Evolutionary conservation across 2,888 invertebrate genomes (phyloP), one percentile per base, ranked within the genome.

Genomic region (Cantharis rufa): DNA sequence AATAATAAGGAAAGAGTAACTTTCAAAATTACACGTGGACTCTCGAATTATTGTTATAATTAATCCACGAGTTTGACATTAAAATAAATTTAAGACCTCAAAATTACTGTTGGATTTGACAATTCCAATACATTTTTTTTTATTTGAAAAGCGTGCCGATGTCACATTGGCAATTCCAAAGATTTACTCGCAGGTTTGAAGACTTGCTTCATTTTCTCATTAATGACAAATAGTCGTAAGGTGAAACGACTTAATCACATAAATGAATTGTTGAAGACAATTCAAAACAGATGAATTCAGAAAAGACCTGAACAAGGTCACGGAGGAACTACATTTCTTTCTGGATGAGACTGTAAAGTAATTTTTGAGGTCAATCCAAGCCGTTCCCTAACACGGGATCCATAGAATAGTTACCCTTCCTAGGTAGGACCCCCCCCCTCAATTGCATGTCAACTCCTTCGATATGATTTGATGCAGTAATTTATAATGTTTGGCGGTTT

Each of bases 321-420:
- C 84, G 87, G 87, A 87, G 87, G 86, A 85, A 87, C 86, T 87
- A 87, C 86, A 87, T 85, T 86, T 85, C 86, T 88, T 88, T 88
- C 88, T 88, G 88, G 88, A 88, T 88, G 88, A 88, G 88, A 88
- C 88, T 88, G 88, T 88, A 87, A 85, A 88, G 88, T 88, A 88
- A 88, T 88, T 88, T 88, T 88, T 88, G 88, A 88, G 88, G 88
- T 88, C 88, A 83, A 86, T 88, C 86, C 87, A 85, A 86, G 83
- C 82, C 84, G 82, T 84, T 84, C 83, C 81, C 80, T 76, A 77
- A 24, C 75, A 76, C 74, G 80, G 85, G 86, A 84, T 82, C 82
- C 84, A 81, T 87, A 87, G 87, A 84, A 85, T 88, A 87, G 87
- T 84, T 82, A 84, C 85, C 87, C 86, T 85, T 82, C 86, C 84